Percentiles rank a stretch among this genome's conserved stretches.
Evolutionary conservation across 2,113 vertebrate genomes (phyloP).

Genomic region (Pantherophis guttatus): DNA sequence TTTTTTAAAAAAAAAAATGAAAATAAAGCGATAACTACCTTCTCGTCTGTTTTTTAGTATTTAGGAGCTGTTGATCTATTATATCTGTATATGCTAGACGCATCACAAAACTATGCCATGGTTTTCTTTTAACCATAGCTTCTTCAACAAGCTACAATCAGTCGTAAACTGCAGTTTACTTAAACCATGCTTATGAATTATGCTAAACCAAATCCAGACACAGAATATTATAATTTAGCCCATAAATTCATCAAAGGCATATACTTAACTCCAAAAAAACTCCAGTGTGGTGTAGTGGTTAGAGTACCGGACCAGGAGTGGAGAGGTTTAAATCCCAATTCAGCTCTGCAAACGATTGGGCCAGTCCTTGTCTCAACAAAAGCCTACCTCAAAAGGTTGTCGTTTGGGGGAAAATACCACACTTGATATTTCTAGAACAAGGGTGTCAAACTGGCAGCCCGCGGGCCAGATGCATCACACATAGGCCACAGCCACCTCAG

Average conservation of each 20-base stretch:
- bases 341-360: background rate
- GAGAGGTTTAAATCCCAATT: background rate
- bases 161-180: background rate
- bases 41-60: background rate
- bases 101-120: background rate
- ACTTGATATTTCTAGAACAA: background rate
- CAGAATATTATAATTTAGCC: background rate
- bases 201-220: background rate
- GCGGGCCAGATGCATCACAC: no score
- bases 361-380: background rate
- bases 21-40: background rate
- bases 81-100: background rate
- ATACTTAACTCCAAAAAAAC: background rate
- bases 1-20: background rate
- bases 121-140: background rate
- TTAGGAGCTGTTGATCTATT: background rate
- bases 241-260: background rate
- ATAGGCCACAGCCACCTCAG: no score
- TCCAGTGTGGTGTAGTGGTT: background rate
- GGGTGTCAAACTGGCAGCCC: no score
- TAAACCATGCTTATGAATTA: background rate
- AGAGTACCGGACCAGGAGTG: background rate
- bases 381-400: background rate
- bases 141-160: background rate
- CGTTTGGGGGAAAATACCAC: background rate